Percentiles rank a stretch among this genome's conserved stretches.
Conservation (phyloP, 2,888 invertebrate genomes). For the Eutolmus rufibarbis region DNA sequence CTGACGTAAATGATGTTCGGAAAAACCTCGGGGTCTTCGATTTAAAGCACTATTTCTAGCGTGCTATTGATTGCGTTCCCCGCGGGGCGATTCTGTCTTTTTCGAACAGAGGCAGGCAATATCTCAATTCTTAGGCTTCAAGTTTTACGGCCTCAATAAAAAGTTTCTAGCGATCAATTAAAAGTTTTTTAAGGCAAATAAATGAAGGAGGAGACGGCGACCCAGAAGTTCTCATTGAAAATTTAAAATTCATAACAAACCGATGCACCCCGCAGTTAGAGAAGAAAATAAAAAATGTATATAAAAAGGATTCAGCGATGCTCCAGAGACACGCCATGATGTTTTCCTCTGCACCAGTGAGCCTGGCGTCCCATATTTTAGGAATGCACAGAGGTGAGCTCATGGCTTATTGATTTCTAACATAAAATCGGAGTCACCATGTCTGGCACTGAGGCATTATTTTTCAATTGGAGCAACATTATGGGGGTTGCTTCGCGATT, state of each 20-base stretch:
- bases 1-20: constrained; percentile 1
- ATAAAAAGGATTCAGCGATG: not conserved
- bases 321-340: not conserved
- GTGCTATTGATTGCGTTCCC: constrained; percentile 1
- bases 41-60: constrained; percentile 35
- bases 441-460: not conserved
- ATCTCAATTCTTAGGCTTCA: not conserved
- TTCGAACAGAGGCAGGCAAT: not conserved
- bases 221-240: not conserved
- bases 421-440: not conserved
- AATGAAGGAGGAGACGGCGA: not conserved
- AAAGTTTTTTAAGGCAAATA: not conserved
- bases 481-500: not conserved
- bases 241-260: not conserved
- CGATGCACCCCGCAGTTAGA: not conserved
- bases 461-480: not conserved
- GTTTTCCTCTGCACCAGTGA: not conserved
- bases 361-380: not conserved
- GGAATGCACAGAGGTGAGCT: not conserved
- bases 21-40: not conserved
- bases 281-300: not conserved
- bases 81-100: not conserved
- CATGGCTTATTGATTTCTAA: not conserved
- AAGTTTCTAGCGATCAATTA: not conserved
- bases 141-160: not conserved